Conservation (phyloP, 2,113 vertebrate species). For the Neolamprologus kungweensis region DNA sequence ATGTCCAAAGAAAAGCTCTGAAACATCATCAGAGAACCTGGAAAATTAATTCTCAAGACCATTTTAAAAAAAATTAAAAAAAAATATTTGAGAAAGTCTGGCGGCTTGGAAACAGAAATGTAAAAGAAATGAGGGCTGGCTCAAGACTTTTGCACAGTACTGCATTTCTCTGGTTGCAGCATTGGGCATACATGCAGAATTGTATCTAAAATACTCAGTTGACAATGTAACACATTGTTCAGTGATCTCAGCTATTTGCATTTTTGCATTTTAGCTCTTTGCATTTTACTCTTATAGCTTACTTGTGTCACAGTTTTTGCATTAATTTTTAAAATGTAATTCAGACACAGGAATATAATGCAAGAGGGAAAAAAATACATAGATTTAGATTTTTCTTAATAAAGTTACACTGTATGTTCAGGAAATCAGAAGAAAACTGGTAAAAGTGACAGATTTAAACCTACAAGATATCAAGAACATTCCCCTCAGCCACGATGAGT, state of each 20-base stretch:
- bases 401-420: not conserved
- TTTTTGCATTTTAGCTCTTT: not conserved
- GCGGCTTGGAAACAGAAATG: not conserved
- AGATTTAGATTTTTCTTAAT: not conserved
- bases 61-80: fast-evolving
- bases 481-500: constrained; percentile 16
- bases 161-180: not conserved
- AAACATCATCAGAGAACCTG: not conserved
- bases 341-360: not conserved
- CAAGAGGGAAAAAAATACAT: not conserved
- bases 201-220: not conserved
- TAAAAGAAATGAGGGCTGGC: not conserved
- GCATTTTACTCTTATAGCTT: not conserved
- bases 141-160: not conserved
- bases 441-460: constrained; percentile 6
- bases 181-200: not conserved
- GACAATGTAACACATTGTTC: not conserved
- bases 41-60: not conserved
- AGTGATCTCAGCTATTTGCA: not conserved
- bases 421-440: not conserved
- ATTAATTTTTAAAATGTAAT: not conserved
- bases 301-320: not conserved
- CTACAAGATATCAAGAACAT: not conserved
- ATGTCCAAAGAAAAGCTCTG: not conserved
- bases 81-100: not conserved